phyloP scores from a whole-genome alignment of 2,113 vertebrate genomes.

The Grammomys surdaster region DNA sequence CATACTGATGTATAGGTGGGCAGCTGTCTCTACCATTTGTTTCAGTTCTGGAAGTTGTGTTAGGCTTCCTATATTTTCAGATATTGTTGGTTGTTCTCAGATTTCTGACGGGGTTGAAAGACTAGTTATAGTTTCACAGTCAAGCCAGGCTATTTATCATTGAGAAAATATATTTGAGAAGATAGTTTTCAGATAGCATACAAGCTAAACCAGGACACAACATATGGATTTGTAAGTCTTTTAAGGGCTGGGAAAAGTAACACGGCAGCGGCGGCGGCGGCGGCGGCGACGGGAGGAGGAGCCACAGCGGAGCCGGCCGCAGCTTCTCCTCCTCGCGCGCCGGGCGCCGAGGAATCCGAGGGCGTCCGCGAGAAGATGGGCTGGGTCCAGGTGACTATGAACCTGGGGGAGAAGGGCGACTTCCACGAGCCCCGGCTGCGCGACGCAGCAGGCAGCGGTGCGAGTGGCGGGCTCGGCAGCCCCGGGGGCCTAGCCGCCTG shows the following conservation, averaged over 20 bases:
- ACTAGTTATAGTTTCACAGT: too few species aligned
- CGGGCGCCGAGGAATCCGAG: slow-evolving; percentile 52
- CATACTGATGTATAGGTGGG: too few species aligned
- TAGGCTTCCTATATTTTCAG: too few species aligned
- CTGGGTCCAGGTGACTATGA: slow-evolving; percentile 81
- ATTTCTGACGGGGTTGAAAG: too few species aligned
- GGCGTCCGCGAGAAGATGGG: slow-evolving; percentile 75
- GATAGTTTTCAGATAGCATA: too few species aligned
- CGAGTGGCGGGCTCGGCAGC: slow-evolving; percentile 15
- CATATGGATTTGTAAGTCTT: too few species aligned
- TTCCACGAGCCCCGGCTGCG: slow-evolving; percentile 75
- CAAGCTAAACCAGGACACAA: too few species aligned
- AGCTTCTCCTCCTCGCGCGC: slow-evolving; percentile 35
- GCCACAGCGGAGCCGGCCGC: slow-evolving; percentile 53
- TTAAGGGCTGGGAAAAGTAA: slow-evolving; percentile 79
- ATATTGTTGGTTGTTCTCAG: too few species aligned
- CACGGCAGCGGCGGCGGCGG: slow-evolving; percentile 78
- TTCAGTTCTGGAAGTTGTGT: too few species aligned
- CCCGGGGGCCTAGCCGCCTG: background rate
- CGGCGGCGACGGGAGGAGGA: slow-evolving; percentile 61
- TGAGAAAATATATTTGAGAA: too few species aligned
- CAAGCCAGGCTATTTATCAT: too few species aligned
- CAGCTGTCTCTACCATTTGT: too few species aligned
- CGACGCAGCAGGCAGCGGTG: slow-evolving; percentile 54
- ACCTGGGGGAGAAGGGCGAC: slow-evolving; percentile 77